Base-by-base conservation (phyloP, 1,140 invertebrate genomes). In the Drosophila pseudoananassae region DNA sequence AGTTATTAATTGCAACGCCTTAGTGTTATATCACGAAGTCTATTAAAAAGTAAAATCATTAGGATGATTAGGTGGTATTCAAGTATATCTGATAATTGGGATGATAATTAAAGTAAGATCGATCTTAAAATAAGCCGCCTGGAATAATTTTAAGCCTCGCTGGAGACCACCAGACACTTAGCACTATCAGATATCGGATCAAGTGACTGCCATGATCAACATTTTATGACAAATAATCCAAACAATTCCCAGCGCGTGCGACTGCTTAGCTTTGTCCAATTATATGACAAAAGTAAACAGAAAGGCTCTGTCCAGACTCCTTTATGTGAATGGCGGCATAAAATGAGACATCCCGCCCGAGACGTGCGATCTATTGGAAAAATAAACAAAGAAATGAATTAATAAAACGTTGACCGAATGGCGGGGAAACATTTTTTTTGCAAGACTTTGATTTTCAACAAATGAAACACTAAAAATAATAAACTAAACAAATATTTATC, bases 181-280 rank as follows among this genome's bases (percentile, higher is more conserved):
- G 36, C 17, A n/a, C 25, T 7, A 68, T 81, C 75, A 46, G 61
- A 75, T 75, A 36, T 83, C 75, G 69, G 59, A 56, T 57, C 38
- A 25, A 78, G 53, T 65, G 55, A 71, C 47, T 51, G 65, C 46
- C 53, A 71, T 14, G 45, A 71, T 71, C 66, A 59, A 59, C 66
- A 71, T 52, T 71, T 71, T 71, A 59, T 71, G 68, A 71, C 66
- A 72, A 68, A 68, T 54, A 68, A 70, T 15, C 52, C 51, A 56
- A 66, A 56, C 29, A 78, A 60, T 50, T 29, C 14, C 46, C 9
- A 66, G 51, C 70, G 57, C 69, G 69, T 73, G 70, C 68, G 55
- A 49, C 50, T 69, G 29, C 65, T 31, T 43, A 54, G 64, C 51
- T 36, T 23, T 69, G 65, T 50, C 25, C 59, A 43, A 64, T 64